These are phyloP conservation scores for Drosophila merina DNA, from an alignment of 2,888 invertebrate species.

Conservation along the genomic window DNA sequence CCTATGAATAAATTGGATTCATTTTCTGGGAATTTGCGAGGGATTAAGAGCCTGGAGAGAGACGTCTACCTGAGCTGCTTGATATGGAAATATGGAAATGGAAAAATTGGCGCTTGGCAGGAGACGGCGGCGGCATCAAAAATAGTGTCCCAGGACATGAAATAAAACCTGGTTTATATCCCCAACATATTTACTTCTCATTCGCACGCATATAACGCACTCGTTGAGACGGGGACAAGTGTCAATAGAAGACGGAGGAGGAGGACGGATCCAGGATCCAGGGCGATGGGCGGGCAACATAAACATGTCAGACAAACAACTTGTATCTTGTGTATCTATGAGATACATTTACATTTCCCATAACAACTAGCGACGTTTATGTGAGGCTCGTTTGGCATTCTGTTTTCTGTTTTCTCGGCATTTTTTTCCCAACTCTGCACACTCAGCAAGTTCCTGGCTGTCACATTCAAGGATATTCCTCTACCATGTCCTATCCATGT, in stretches of 20 bases:
- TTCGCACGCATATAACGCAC: conserved; percentile 26
- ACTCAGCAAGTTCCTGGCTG: conserved; percentile 11
- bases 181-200: neutral
- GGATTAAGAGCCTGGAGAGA: neutral
- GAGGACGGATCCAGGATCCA: neutral
- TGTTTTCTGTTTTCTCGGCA: conserved; percentile 14
- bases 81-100: conserved; percentile 60
- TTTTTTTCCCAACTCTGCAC: conserved; percentile 4
- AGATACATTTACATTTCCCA: conserved; percentile 61
- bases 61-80: conserved; percentile 43
- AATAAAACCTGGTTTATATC: conserved; percentile 16
- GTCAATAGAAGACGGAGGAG: conserved; percentile 22
- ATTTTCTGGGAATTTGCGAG: conserved; percentile 23
- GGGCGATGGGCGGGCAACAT: conserved; percentile 4
- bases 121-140: conserved; percentile 37
- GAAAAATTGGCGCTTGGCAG: conserved; percentile 54
- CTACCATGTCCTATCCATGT: conserved; percentile 1
- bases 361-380: conserved; percentile 56
- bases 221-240: conserved; percentile 26
- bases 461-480: conserved; percentile 15
- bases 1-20: conserved; percentile 51
- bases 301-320: conserved; percentile 55
- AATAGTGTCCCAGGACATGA: conserved; percentile 58
- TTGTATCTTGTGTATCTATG: conserved; percentile 64
- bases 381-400: conserved; percentile 49